phyloP scores from a whole-genome alignment of 1,140 invertebrate species.

The Lamellibrachia luymesi region DNA sequence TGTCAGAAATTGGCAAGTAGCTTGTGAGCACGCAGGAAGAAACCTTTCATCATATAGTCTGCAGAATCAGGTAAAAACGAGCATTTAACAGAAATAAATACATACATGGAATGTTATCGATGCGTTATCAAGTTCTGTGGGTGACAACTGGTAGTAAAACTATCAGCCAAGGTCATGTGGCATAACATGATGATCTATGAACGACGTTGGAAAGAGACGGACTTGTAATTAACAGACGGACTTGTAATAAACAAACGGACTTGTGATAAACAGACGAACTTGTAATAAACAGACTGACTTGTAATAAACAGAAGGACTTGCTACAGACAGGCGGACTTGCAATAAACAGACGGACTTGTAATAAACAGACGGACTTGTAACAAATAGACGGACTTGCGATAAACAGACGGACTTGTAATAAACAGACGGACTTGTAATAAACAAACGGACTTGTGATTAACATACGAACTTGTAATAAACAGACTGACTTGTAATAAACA shows the following conservation, averaged over 20 bases:
- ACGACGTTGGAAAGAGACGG: neutral
- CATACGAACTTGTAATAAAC: neutral
- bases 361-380: neutral
- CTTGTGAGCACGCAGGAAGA: no score
- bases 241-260: neutral
- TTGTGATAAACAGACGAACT: neutral
- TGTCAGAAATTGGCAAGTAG: no score
- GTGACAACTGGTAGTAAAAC: neutral
- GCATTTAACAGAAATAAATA: neutral
- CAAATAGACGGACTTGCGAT: neutral
- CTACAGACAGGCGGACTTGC: neutral
- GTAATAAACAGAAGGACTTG: neutral
- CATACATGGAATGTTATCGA: neutral
- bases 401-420: neutral
- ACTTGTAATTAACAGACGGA: neutral
- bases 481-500: neutral
- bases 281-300: neutral
- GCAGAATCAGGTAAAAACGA: neutral
- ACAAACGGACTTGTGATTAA: neutral
- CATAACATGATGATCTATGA: neutral
- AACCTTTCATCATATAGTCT: no score
- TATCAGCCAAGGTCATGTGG: neutral
- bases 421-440: neutral
- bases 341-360: neutral
- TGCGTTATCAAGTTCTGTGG: neutral